Conservation (phyloP, 2,888 invertebrate genomes). For the Agrotis segetum region DNA sequence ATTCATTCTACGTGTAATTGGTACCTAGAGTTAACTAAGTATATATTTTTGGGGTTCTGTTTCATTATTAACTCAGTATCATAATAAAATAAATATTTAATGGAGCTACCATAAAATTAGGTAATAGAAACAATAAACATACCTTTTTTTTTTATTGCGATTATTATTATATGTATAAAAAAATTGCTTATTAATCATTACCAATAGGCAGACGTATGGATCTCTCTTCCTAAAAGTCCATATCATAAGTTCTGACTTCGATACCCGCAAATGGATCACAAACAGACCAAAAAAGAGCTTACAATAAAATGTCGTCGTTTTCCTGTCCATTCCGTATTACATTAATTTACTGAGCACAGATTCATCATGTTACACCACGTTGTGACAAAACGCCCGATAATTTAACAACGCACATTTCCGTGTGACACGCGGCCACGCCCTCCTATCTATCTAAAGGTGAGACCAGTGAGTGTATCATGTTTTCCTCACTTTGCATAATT, state of each 20-base stretch:
- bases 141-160: no score
- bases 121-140: no score
- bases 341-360: neutral
- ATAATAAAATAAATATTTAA: no score
- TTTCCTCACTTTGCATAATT: no score
- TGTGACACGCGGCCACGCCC: neutral
- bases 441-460: slow-evolving; percentile 3
- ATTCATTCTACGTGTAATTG: no score
- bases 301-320: neutral
- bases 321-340: neutral
- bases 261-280: neutral
- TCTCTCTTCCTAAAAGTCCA: neutral
- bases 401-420: slow-evolving; percentile 14
- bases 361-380: neutral
- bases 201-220: fast-evolving
- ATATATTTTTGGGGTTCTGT: no score
- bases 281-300: neutral
- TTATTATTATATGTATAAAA: no score
- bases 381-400: slow-evolving; percentile 7
- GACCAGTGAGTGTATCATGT: no score
- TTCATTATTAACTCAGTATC: no score
- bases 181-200: neutral
- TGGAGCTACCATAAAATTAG: no score
- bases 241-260: no score
- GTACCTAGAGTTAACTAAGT: no score